Percentiles rank a stretch among this genome's conserved stretches.
Evolutionary conservation across 2,888 invertebrate genomes (phyloP).

Genomic region (Tachina fera): DNA sequence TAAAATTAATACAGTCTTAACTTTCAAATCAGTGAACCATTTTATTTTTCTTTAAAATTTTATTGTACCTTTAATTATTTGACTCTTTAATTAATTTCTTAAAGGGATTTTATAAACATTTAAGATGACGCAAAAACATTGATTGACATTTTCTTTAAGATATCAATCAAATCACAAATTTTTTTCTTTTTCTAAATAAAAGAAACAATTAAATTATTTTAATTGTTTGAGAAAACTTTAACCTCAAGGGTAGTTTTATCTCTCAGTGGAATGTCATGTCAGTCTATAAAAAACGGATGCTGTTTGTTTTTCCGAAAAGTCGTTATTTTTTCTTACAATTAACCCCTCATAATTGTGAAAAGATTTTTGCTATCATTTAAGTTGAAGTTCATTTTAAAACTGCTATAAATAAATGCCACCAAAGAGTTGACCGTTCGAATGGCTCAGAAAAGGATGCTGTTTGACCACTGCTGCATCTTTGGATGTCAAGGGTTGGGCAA

Average conservation of each 20-base stretch:
- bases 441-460: conserved; percentile 53
- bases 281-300: conserved; percentile 37
- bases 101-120: neutral
- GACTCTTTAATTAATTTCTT: conserved; percentile 35
- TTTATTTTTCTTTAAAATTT: conserved; percentile 46
- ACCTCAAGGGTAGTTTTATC: conserved; percentile 66
- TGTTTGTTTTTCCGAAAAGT: conserved; percentile 40
- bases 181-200: conserved; percentile 28
- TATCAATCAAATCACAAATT: conserved; percentile 56
- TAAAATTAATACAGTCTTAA: neutral
- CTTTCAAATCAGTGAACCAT: conserved; percentile 40
- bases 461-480: conserved; percentile 57
- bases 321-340: conserved; percentile 60
- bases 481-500: conserved; percentile 54
- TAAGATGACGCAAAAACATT: conserved; percentile 17
- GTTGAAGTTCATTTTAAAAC: conserved; percentile 56
- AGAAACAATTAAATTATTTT: conserved; percentile 59
- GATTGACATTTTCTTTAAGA: conserved; percentile 64
- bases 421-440: conserved; percentile 61
- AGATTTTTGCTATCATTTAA: conserved; percentile 1
- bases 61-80: conserved; percentile 34
- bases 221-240: conserved; percentile 68
- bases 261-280: neutral
- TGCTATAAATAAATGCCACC: conserved; percentile 47
- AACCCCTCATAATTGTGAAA: conserved; percentile 54